Evolutionary conservation across 1,140 invertebrate genomes (phyloP), one percentile per base, ranked within the genome.

Genomic region (Drosophila eugracilis): DNA sequence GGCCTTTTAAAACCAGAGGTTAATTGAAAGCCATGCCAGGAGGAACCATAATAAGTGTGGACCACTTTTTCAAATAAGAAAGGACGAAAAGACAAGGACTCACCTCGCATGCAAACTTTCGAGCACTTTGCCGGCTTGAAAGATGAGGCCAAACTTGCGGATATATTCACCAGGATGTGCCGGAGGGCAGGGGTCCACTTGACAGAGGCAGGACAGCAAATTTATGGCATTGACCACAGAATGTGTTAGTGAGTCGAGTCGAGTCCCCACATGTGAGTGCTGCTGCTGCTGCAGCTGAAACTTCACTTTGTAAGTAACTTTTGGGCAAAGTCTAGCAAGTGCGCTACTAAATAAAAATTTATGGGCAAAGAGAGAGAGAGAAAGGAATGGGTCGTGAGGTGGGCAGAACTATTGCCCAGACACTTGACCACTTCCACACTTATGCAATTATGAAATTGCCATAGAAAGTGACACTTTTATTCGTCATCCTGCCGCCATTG

Each of bases 371-470:
- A 24, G 30, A 19, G n/a, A 44, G 17, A 12, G 7, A 19, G 15
- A 9, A 9, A n/a, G n/a, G n/a, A n/a, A n/a, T n/a, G n/a, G 15
- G 28, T 3, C 2, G 30, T 7, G 15, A 48, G 49, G 48, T 32
- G 52, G 37, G 41, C 42, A 45, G 32, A 44, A 84, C 55, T 84
- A 84, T 73, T 67, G 73, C 74, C 54, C 74, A 78, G 76, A 63
- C 84, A 88, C 83, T 88, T 88, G 83, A 88, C 83, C 83, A 88
- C 78, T 88, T 89, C 62, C 65, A 81, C 84, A 88, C 83, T 88
- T 88, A 88, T 88, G 83, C 83, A 88, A 88, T 88, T 88, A 88
- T 88, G 83, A 88, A 88, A 88, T 88, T 89, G 83, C 83, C 83
- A 83, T 78, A 88, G 83, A 88, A 88, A 88, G 84, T 88, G 83